Percentiles rank a stretch among this genome's conserved stretches.
phyloP scores from a whole-genome alignment of 2,797 vertebrate genomes.

The Buphagus erythrorhynchus region DNA sequence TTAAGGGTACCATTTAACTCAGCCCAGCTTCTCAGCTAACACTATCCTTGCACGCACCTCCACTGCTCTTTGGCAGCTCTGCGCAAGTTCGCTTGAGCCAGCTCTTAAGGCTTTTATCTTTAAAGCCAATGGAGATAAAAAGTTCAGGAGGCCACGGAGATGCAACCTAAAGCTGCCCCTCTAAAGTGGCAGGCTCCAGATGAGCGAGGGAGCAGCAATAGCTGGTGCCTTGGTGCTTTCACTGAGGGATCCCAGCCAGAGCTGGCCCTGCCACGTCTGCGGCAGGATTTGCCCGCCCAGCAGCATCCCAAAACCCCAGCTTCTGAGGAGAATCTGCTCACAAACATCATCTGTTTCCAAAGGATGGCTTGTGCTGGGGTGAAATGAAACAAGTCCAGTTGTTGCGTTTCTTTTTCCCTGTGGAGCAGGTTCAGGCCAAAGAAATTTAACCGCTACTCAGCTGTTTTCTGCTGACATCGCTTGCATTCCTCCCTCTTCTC shows the following conservation, averaged over 20 bases:
- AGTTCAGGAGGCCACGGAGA: background rate
- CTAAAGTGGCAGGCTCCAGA: background rate
- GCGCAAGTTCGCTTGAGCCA: slow-evolving; percentile 32
- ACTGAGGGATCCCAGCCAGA: background rate
- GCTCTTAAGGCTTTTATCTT: slow-evolving; percentile 49
- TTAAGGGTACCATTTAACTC: slow-evolving; percentile 70
- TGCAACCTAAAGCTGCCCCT: background rate
- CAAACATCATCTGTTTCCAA: slow-evolving; percentile 16
- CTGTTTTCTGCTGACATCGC: slow-evolving; percentile 72
- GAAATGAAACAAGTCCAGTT: slow-evolving; percentile 26
- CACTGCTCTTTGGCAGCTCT: slow-evolving; percentile 7
- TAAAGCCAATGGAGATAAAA: background rate
- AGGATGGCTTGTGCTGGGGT: slow-evolving; percentile 32
- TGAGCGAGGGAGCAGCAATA: background rate
- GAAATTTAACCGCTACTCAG: slow-evolving; percentile 64
- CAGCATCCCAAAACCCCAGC: background rate
- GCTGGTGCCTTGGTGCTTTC: background rate
- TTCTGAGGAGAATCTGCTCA: background rate
- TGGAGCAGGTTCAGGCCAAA: slow-evolving; percentile 14
- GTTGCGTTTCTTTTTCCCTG: slow-evolving; percentile 20
- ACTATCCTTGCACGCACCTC: slow-evolving; percentile 57
- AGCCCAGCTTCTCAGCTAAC: slow-evolving; percentile 62
- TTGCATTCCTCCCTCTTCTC: slow-evolving; percentile 68
- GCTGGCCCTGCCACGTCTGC: background rate
- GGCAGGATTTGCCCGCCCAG: background rate